Percentiles rank a stretch among this genome's conserved stretches.
These are phyloP conservation scores for Petrocephalus microphthalmus DNA, from an alignment of 2,113 vertebrate species.

Conservation along the genomic window DNA sequence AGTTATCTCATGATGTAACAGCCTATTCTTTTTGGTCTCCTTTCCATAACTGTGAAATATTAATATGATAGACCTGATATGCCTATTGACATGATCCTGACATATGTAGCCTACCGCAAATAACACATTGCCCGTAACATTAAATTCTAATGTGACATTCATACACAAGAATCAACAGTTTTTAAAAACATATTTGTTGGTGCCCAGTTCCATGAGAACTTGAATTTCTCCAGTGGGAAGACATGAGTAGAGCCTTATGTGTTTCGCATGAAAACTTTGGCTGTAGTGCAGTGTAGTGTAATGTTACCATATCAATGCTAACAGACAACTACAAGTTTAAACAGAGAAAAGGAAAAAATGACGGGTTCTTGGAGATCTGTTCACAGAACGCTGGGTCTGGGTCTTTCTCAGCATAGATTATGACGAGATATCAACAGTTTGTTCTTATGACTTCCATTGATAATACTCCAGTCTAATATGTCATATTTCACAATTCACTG, in stretches of 20 bases:
- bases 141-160: background rate
- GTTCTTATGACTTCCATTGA: background rate
- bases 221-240: background rate
- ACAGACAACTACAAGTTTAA: background rate
- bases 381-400: background rate
- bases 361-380: background rate
- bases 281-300: background rate
- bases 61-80: background rate
- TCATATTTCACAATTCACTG: background rate
- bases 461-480: background rate
- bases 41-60: background rate
- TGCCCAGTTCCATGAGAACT: background rate
- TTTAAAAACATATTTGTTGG: background rate
- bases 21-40: background rate
- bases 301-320: background rate
- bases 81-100: background rate
- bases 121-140: background rate
- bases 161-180: background rate
- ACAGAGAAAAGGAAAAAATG: background rate
- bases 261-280: background rate
- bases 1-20: background rate
- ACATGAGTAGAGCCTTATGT: background rate
- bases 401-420: background rate
- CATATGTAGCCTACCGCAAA: background rate
- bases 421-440: background rate